Percentiles rank a stretch among this genome's conserved stretches.
These are phyloP conservation scores for Hydroisotoma schaefferi DNA, from an alignment of 2,888 invertebrate species.

Conservation along the genomic window DNA sequence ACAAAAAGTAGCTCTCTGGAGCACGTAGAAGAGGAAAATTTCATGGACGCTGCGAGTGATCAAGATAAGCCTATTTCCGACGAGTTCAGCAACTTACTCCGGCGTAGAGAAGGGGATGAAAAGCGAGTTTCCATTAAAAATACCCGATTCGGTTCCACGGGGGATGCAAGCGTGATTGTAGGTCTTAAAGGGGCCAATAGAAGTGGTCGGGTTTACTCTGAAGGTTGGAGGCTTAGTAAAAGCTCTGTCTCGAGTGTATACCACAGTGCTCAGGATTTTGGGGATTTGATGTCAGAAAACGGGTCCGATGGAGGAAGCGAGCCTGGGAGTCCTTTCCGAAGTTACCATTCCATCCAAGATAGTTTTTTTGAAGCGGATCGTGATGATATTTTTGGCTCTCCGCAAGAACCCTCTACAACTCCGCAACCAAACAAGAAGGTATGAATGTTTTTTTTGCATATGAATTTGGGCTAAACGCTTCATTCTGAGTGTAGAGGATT, in stretches of 20 bases:
- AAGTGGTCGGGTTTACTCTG: conserved; percentile 8
- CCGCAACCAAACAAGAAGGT: conserved; percentile 43
- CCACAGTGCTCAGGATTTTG: conserved; percentile 47
- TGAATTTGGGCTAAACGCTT: no score
- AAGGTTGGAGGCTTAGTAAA: conserved; percentile 46
- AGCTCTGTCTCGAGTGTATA: conserved; percentile 47
- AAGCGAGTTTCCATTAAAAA: background rate
- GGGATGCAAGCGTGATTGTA: background rate
- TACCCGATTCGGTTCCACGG: background rate
- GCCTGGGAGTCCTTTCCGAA: conserved; percentile 41
- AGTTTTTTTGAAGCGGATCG: conserved; percentile 37
- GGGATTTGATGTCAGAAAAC: conserved; percentile 45
- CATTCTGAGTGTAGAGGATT: no score
- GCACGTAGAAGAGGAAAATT: background rate
- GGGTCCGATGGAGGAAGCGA: conserved; percentile 38
- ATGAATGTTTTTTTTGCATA: conserved; percentile 5
- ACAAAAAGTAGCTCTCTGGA: no score
- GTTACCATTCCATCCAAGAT: conserved; percentile 46
- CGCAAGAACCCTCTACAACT: conserved; percentile 40
- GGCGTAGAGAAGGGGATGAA: background rate
- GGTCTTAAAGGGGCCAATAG: background rate
- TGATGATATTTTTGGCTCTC: conserved; percentile 48
- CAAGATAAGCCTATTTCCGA: background rate
- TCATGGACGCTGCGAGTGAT: background rate
- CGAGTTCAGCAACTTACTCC: conserved; percentile 2